Evolutionary conservation across 2,113 vertebrate genomes (phyloP).

Genomic region (Mobula hypostoma): DNA sequence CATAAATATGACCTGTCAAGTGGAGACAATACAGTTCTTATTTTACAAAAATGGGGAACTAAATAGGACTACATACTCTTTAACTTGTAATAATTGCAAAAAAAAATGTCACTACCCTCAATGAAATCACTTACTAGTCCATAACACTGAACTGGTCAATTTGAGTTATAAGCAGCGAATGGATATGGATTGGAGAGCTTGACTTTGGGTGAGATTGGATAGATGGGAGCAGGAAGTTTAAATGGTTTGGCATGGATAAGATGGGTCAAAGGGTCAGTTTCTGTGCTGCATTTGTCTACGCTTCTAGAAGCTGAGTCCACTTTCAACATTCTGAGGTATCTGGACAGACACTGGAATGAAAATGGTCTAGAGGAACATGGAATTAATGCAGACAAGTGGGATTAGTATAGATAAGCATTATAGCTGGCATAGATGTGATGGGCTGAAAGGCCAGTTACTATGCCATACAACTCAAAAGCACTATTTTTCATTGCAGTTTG

Average conservation of each 20-base stretch:
- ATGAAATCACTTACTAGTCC: not conserved
- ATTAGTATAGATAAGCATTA: not conserved
- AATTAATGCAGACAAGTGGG: not conserved
- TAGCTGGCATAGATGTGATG: not conserved
- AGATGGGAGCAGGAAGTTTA: too few species aligned
- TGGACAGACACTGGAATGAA: too few species aligned
- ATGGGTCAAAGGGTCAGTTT: too few species aligned
- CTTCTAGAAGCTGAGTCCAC: too few species aligned
- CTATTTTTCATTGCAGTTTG: not conserved
- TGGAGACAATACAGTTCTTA: not conserved
- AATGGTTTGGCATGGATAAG: too few species aligned
- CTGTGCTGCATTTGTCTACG: too few species aligned
- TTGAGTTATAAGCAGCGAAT: too few species aligned
- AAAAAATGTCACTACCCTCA: not conserved
- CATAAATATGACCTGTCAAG: not conserved
- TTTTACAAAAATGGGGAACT: not conserved
- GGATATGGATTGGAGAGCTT: too few species aligned
- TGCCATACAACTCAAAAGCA: too few species aligned
- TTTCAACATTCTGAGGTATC: too few species aligned
- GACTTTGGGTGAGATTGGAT: too few species aligned
- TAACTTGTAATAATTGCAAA: not conserved
- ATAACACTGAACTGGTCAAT: not conserved
- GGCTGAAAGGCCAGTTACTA: not conserved
- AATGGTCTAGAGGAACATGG: not conserved
- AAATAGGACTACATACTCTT: not conserved